A percentile compares a stretch with the other conserved stretches of the same genome.
phyloP scores from a whole-genome alignment of 2,113 vertebrate species.

The Vireo altiloquus region DNA sequence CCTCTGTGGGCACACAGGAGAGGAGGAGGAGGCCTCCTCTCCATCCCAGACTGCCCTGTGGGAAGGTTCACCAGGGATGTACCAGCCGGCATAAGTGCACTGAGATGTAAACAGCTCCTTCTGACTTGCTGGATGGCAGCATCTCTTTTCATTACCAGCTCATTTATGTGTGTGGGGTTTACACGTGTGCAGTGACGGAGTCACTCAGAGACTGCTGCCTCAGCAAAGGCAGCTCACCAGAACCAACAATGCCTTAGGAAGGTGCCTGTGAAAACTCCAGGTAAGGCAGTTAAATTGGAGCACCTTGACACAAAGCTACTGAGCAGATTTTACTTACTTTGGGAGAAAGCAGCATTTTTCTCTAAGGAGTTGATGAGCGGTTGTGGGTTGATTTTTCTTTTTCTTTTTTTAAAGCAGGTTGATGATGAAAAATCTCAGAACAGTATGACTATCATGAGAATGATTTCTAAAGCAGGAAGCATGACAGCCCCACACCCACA shows the following conservation, averaged over 20 bases:
- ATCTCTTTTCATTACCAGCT: background rate
- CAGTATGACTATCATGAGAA: slow-evolving; percentile 59
- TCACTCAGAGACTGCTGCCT: background rate
- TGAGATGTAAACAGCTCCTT: background rate
- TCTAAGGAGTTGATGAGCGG: background rate
- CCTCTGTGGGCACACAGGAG: background rate
- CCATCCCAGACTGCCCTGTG: background rate
- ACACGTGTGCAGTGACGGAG: rapidly evolving
- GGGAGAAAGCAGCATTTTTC: background rate
- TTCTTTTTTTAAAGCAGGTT: slow-evolving; percentile 53
- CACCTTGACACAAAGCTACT: background rate
- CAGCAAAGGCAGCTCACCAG: background rate
- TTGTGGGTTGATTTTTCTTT: slow-evolving; percentile 36
- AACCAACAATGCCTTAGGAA: background rate
- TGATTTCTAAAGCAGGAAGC: slow-evolving; percentile 59
- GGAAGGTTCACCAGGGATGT: background rate
- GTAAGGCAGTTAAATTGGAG: background rate
- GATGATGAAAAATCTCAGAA: slow-evolving; percentile 34
- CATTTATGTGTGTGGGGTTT: background rate
- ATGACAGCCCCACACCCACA: slow-evolving; percentile 58
- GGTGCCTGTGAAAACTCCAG: background rate
- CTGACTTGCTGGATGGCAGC: background rate
- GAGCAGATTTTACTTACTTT: background rate
- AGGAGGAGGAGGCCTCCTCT: background rate
- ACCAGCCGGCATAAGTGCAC: background rate